Base-by-base conservation (phyloP, 2,113 vertebrate genomes). In the Clinocottus analis region DNA sequence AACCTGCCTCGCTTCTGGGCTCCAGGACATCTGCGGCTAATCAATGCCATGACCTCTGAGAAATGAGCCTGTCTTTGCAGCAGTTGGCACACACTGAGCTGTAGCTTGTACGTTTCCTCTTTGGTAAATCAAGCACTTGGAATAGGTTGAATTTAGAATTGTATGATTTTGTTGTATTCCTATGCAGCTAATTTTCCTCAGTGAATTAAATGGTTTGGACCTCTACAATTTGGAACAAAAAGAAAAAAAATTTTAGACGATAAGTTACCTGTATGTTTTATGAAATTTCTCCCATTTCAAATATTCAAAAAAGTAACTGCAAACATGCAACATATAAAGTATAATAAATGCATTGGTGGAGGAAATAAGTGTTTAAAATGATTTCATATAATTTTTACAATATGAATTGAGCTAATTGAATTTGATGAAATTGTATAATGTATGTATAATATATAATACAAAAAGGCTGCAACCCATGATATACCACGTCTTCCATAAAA, bases 21-120 rank as follows among this genome's bases (percentile, higher is more conserved):
- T 90, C 80, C 72, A 63, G 87, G 83, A 82, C 77, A 85, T 84
- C 82, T 84, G 84, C 72, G 62, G 75, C 55, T 86, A 91, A 93
- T 94, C 92, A 87, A 91, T 92, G 80, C 67, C 78, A 64, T 69
- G 88, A 93, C 92, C 90, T 89, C 71, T 19, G 76, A 90, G 88
- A 91, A 89, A 90, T 85, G 67, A 90, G 78, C 63, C 65, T 72
- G 79, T 86, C 84, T 90, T 77, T 69, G 53, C 55, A 79, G 72
- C 79, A 82, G 45, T 81, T 80, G 45, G 41, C 68, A 64, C 31
- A 23, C 63, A 63, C 78, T 60, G 79, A 85, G 81, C 39, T 77
- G 67, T 43, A 58, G 55, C 72, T 71, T 73, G 45, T 71, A 63
- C 79, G 60, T 70, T 62, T 13, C 23, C 31, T 35, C 21, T 41